Conservation (phyloP, 2,888 invertebrate genomes). For the Punctoribates punctum region DNA sequence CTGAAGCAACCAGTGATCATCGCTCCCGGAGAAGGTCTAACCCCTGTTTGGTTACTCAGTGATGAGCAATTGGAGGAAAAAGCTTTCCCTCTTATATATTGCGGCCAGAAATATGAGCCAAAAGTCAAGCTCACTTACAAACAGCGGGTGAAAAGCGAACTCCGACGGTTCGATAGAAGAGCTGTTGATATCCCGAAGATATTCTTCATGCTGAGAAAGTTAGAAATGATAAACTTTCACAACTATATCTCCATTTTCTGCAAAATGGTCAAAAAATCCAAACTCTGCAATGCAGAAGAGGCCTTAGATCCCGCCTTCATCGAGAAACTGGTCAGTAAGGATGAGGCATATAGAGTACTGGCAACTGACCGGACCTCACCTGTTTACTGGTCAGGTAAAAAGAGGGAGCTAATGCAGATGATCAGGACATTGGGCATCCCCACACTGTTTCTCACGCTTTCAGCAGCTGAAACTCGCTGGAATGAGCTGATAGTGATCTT, state of each 20-base stretch:
- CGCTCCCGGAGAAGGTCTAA: conserved; percentile 50
- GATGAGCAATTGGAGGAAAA: conserved; percentile 47
- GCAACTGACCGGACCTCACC: conserved; percentile 47
- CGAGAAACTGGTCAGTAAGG: not conserved
- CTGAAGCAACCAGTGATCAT: conserved; percentile 40
- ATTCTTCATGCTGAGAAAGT: not conserved
- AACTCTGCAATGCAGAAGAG: not conserved
- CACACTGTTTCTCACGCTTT: conserved; percentile 28
- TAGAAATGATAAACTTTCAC: not conserved
- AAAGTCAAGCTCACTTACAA: not conserved
- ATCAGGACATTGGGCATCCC: conserved; percentile 19
- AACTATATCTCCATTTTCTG: not conserved
- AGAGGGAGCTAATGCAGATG: conserved; percentile 40
- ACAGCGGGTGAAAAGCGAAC: not conserved
- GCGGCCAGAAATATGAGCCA: not conserved
- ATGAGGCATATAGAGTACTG: not conserved
- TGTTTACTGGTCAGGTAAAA: conserved; percentile 30
- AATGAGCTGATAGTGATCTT: conserved; percentile 41
- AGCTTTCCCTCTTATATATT: not conserved
- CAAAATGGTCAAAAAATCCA: not conserved
- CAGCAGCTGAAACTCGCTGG: conserved; percentile 35
- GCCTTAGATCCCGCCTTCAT: not conserved
- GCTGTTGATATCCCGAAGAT: not conserved
- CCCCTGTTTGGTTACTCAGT: conserved; percentile 49
- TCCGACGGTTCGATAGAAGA: not conserved